Evolutionary conservation across 2,113 vertebrate species (phyloP), one percentile per base, ranked within the genome.

Genomic region (Ascaphus truei): DNA sequence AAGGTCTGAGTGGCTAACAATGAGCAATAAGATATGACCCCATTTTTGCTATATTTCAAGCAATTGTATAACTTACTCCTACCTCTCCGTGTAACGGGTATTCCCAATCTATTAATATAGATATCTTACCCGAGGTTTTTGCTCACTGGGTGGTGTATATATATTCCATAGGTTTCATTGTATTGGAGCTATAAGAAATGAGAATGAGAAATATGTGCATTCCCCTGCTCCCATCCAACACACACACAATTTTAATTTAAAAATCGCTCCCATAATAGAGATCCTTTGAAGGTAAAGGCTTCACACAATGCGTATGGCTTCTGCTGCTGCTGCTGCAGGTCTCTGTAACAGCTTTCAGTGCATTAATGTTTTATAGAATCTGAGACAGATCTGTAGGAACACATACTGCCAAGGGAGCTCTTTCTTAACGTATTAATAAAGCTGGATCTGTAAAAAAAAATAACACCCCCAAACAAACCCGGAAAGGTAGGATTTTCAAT

Each of bases 361-460:
- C 86, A 90, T 93, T 88, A 91, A 92, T 94, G 90, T 93, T 95
- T 93, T 79, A 92, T 89, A 89, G 88, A 83, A 89, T 86, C 84
- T 78, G 83, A 92, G 91, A 86, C 72, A 36, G 86, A 83, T 76
- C 87, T 92, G 83, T 74, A 81, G 91, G 83, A 89, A 91, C 84
- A 87, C 82, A 81, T 74, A 81, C 76, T 89, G 84, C 83, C 90
- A 87, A 84, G 86, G 88, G 86, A 87, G 78, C 81, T 79, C 80
- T 90, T 88, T 80, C 86, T 86, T 83, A 84, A 81, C 37, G 18
- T 87, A 88, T 85, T 89, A 91, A 91, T 90, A 91, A 91, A 86
- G 77, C 82, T 59, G 72, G 76, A 83, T 87, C 82, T 85, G 90
- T 84, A 83, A 85, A 89, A 83, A 85, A 89, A 68, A 85, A 80